Evolutionary conservation across 2,888 invertebrate genomes (phyloP), one percentile per base, ranked within the genome.

Genomic region (Notodonta ziczac): DNA sequence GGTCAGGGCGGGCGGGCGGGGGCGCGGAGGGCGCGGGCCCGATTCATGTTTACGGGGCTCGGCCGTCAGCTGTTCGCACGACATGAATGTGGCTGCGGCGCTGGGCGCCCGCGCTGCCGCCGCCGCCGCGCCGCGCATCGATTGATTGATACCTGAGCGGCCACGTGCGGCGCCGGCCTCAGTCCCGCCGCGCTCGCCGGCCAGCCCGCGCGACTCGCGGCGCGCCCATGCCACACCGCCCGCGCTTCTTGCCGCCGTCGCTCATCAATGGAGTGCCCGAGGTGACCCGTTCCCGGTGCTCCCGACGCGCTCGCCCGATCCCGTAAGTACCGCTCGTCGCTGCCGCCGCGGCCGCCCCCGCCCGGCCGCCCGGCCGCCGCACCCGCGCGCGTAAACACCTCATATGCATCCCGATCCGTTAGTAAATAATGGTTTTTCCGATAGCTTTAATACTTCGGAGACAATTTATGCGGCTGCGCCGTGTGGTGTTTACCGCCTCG

Each of bases 11-110:
- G 67, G 60, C 46, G 70, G 61, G 68, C 65, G 70, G 67, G 40
- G 64, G 57, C 63, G 69, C 42, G 60, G 63, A 68, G 72, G 66
- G 76, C 57, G 73, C 59, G 71, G 80, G 74, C 78, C 84, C 90
- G 87, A 93, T 93, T 93, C 93, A 93, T 93, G 93, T 89, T 92
- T 91, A 91, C 91, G n/a, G 86, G 84, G 83, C 81, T 84, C 84
- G 86, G 84, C 85, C 89, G 93, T 92, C 93, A 93, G 93, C 93
- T 93, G 93, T 92, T 93, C 86, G 78, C 86, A 80, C 82, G 84
- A 81, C 86, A 88, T 91, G 91, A 92, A 91, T 91, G 92, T 87
- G 39, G 52, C 50, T 32, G 52, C 52, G 52, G 52, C 13, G 39
- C 24, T 87, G 82, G 88, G 89, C 89, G 89, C 89, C 82, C 86